Evolutionary conservation across 1,140 invertebrate species (phyloP).

Genomic region (Tetragnatha versicolor): DNA sequence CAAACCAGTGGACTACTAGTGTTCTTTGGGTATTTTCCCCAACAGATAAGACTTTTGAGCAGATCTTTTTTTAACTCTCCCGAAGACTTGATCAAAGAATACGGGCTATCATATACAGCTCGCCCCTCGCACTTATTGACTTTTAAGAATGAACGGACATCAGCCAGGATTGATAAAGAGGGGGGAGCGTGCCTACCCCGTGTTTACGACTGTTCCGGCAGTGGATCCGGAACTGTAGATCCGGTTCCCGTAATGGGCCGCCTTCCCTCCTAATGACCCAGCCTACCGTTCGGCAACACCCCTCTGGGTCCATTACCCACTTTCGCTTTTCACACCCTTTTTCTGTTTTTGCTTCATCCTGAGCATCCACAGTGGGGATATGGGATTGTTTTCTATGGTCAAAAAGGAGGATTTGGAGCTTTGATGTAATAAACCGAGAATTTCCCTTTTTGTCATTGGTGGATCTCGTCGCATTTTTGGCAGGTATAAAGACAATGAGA

Average conservation of each 20-base stretch:
- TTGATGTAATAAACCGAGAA: no score
- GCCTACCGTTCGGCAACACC: slow-evolving; percentile 51
- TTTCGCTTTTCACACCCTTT: slow-evolving; percentile 26
- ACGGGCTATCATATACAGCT: not conserved
- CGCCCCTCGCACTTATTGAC: slow-evolving; percentile 35
- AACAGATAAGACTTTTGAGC: no score
- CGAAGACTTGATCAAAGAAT: no score
- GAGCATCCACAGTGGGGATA: not conserved
- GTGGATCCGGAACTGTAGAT: slow-evolving; percentile 48
- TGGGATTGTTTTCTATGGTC: not conserved
- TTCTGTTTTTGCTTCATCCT: not conserved
- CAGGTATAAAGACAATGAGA: no score
- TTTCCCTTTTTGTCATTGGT: no score
- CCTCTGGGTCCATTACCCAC: slow-evolving; percentile 39
- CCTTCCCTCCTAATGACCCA: slow-evolving; percentile 27
- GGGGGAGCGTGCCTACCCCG: slow-evolving; percentile 18
- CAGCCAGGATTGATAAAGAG: slow-evolving; percentile 23
- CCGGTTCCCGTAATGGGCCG: slow-evolving; percentile 49
- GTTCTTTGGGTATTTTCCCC: no score
- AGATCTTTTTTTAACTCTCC: no score
- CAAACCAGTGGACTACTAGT: no score
- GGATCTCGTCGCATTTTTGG: no score
- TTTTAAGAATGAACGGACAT: slow-evolving; percentile 39
- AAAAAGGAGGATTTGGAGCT: not conserved
- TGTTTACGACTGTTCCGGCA: slow-evolving; percentile 41